Base-by-base conservation (phyloP, 2,888 invertebrate species). In the Entomobrya multifasciata region DNA sequence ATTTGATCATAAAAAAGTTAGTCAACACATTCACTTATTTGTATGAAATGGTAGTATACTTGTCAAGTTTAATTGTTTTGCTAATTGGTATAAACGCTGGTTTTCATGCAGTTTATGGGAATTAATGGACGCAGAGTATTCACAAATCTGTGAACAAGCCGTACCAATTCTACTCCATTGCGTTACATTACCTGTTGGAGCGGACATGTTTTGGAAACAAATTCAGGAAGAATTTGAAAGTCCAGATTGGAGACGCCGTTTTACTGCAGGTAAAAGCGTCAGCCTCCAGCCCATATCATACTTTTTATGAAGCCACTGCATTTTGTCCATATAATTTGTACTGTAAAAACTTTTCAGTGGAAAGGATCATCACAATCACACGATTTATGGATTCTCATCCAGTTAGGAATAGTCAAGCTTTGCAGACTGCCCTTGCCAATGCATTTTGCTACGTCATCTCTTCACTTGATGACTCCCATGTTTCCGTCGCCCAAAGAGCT, bases 391-490 rank as follows among this genome's bases (percentile, higher is more conserved):
- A 98, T 92, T 95, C 96, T 0, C 96, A 97, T 0, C 97, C 97
- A 0, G 94, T 98, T 36, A 95, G 96, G 91, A 96, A 96, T 81
- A 96, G 97, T 92, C 94, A 95, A 82, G 95, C 95, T 0, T 93
- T 99, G 72, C 98, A 99, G 93, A 97, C 98, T 0, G 97, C 98
- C 0, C 93, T 99, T 91, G 97, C 99, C 6, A 98, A 98, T 90
- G 97, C 98, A 0, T 99, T 99, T 94, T 99, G 98, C 93, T 98
- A 98, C 93, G 94, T 99, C 83, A 96, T 99, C 91, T 97, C 97
- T 80, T 97, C 98, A 91, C 96, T 99, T 95, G 98, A 99, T 93
- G 99, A 99, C 93, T 95, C 95, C 87, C 98, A 97, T 93, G 96
- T 98, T 17, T 96, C 97, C 91, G 98, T 99, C 1, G 98, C 99